A percentile compares a stretch with the other conserved stretches of the same genome.
Conservation (phyloP, 2,113 vertebrate species). For the Malurus elegans region DNA sequence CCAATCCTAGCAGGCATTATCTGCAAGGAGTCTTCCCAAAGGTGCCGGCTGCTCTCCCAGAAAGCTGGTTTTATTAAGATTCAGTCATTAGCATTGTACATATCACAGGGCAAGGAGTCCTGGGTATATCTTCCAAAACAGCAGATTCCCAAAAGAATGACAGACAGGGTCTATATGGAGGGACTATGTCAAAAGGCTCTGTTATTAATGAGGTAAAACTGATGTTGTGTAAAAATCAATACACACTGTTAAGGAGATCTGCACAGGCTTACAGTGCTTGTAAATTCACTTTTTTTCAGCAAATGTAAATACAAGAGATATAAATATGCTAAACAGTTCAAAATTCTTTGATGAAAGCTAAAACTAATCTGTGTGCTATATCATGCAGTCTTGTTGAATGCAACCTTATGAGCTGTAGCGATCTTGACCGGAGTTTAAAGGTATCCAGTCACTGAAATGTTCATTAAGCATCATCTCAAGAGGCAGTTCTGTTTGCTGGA, state of each 20-base stretch:
- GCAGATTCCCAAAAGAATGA: conserved; percentile 24
- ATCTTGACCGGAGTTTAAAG: conserved; percentile 52
- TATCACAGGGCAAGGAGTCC: not conserved
- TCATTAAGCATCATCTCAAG: conserved; percentile 66
- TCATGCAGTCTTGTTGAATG: conserved; percentile 25
- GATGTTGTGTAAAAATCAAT: conserved; percentile 44
- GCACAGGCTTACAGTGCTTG: conserved; percentile 18
- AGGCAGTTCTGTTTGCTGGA: conserved; percentile 54
- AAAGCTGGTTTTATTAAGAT: conserved; percentile 38
- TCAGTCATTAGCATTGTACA: conserved; percentile 8
- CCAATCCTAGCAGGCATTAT: not conserved
- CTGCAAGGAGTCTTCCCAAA: not conserved
- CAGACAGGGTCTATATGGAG: conserved; percentile 1
- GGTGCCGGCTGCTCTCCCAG: not conserved
- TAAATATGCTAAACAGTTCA: conserved; percentile 49
- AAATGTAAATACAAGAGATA: conserved; percentile 58
- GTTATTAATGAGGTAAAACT: conserved; percentile 65
- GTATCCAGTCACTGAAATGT: conserved; percentile 48
- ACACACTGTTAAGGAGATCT: not conserved
- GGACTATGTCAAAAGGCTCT: conserved; percentile 14
- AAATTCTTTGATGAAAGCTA: conserved; percentile 31
- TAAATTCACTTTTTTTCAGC: conserved; percentile 67
- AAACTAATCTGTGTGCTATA: conserved; percentile 30
- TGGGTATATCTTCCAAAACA: conserved; percentile 2
- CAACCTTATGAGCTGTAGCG: conserved; percentile 25